These are phyloP conservation scores for Cantharis rufa DNA, from an alignment of 2,888 invertebrate species.

Conservation along the genomic window DNA sequence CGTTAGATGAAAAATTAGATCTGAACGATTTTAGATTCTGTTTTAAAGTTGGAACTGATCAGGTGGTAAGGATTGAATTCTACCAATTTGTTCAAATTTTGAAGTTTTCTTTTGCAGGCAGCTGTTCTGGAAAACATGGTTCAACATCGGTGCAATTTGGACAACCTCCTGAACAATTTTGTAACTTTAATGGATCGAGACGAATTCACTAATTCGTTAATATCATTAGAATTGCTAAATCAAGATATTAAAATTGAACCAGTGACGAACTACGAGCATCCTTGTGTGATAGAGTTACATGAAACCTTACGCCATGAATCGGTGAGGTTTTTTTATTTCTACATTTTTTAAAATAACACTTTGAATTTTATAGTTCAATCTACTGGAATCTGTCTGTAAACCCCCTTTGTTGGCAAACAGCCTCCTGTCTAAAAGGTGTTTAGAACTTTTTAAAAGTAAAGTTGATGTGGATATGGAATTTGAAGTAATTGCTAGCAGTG, in stretches of 20 bases:
- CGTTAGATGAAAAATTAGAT: slow-evolving; percentile 65
- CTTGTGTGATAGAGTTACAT: not conserved
- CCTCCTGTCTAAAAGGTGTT: slow-evolving; percentile 61
- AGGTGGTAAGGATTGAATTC: slow-evolving; percentile 61
- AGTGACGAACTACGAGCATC: not conserved
- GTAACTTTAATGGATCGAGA: slow-evolving; percentile 66
- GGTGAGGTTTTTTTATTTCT: not conserved
- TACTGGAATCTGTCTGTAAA: slow-evolving; percentile 65
- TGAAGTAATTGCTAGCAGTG: slow-evolving; percentile 56
- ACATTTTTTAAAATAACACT: not conserved
- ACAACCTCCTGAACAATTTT: slow-evolving; percentile 58
- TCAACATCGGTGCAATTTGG: slow-evolving; percentile 57
- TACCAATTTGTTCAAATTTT: slow-evolving; percentile 7
- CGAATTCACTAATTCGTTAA: slow-evolving; percentile 63
- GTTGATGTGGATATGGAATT: slow-evolving; percentile 69
- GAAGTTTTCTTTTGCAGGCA: slow-evolving; percentile 49
- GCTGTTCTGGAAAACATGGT: slow-evolving; percentile 59
- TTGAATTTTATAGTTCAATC: slow-evolving; percentile 57
- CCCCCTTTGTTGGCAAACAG: slow-evolving; percentile 63
- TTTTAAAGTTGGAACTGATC: slow-evolving; percentile 66
- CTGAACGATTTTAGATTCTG: slow-evolving; percentile 67
- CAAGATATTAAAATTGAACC: slow-evolving; percentile 25
- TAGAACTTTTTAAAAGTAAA: slow-evolving; percentile 61
- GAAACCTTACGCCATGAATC: not conserved
- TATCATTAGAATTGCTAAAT: slow-evolving; percentile 61